A percentile compares a stretch with the other conserved stretches of the same genome.
These are phyloP conservation scores for Styela plicata DNA, from an alignment of 23 tunicate genomes.

Conservation along the genomic window DNA sequence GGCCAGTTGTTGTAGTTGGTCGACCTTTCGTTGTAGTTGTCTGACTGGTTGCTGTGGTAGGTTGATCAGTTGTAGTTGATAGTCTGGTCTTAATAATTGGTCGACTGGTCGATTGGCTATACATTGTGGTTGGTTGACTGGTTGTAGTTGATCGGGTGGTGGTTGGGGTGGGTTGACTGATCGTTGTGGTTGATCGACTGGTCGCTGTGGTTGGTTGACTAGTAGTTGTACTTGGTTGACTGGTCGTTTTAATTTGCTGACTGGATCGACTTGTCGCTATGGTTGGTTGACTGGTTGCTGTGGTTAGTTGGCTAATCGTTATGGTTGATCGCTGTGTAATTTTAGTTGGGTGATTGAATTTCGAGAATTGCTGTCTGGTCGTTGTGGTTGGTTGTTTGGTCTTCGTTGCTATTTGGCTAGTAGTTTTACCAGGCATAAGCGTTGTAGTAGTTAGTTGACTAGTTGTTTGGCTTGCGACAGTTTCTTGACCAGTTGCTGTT, in stretches of 20 bases:
- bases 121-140: neutral
- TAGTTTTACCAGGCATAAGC: too few species aligned
- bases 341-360: neutral
- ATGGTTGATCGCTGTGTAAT: neutral
- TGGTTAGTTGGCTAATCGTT: neutral
- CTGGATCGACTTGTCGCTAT: neutral
- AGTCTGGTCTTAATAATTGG: neutral
- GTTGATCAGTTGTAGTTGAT: neutral
- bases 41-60: neutral
- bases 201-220: neutral
- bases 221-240: neutral
- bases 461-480: neutral
- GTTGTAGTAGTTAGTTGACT: neutral
- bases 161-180: neutral
- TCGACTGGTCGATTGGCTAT: neutral
- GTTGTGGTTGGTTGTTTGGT: neutral
- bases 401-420: neutral
- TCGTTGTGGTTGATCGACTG: neutral
- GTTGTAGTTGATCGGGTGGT: neutral
- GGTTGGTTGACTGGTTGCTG: neutral
- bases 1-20: neutral
- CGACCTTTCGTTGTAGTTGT: neutral
- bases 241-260: neutral
- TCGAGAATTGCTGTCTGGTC: neutral
- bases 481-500: neutral